phyloP scores from a whole-genome alignment of 2,888 invertebrate genomes.

The Crematogaster levior region DNA sequence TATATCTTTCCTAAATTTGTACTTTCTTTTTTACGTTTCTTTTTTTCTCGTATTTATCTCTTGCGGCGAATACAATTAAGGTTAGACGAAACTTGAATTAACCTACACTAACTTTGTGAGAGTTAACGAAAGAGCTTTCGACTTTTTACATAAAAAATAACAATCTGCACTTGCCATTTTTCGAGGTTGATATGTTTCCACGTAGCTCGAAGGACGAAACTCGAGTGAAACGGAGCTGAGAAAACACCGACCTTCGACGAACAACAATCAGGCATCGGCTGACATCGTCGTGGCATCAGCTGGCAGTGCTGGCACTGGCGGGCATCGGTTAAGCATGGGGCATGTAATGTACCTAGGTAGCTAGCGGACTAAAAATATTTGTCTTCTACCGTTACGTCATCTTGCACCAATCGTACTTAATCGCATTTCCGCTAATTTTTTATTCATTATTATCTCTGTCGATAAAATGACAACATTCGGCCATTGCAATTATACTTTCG shows the following conservation, averaged over 20 bases:
- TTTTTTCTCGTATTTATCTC: neutral
- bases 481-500: neutral
- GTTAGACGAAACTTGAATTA: neutral
- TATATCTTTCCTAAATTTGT: neutral
- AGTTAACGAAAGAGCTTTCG: neutral
- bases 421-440: neutral
- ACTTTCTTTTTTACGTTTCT: neutral
- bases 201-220: slow-evolving; percentile 53
- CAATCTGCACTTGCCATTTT: slow-evolving; percentile 58
- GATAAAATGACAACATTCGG: neutral
- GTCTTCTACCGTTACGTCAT: neutral
- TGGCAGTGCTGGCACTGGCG: neutral
- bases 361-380: neutral
- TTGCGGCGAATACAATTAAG: neutral
- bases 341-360: neutral
- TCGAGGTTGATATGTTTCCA: slow-evolving; percentile 52
- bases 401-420: neutral
- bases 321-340: neutral
- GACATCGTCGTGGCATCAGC: neutral
- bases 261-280: neutral
- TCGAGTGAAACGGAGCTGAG: neutral
- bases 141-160: neutral
- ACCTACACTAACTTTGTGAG: neutral
- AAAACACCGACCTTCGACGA: neutral
- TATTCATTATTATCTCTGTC: neutral